Base-by-base conservation (phyloP, 2,113 vertebrate species). In the Bungarus multicinctus region DNA sequence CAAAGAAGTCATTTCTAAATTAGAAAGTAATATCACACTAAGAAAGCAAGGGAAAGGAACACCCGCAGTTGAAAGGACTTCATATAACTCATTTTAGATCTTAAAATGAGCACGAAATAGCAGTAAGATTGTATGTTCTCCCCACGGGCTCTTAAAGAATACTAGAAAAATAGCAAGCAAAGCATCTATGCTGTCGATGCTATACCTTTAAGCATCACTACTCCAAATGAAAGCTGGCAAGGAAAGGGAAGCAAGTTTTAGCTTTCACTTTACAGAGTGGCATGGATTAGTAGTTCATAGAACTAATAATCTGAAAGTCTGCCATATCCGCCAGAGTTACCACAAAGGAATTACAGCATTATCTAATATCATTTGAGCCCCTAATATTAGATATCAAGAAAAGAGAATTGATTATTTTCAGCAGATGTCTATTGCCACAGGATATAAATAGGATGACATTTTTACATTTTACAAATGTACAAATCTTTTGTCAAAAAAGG, bases 391-490 rank as follows among this genome's bases (percentile, higher is more conserved):
- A 89, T 0, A 53, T 6, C 87, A 7, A 14, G 94, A 92, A 94
- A 95, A 89, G 81, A 89, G 0, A 0, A 47, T 89, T 93, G 94
- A 90, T 90, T 95, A 93, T 55, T 94, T 92, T 90, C 88, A 47
- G 39, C 89, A 93, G 94, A 96, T 92, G 34, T n/a, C 50, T 55
- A 55, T 12, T 4, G 25, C 20, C 47, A 54, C 11, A 34, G 86
- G 11, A 43, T 96, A 87, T 52, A 7, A 1, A 3, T 74, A 90
- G 95, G 94, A 92, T 92, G 93, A 92, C 94, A 94, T 93, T 95
- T 94, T 60, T 95, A 96, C 6, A 92, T 43, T 53, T 94, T 96
- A 93, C 91, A 91, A 64, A 90, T 54, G 91, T 93, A 16, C 25
- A 92, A 64, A 11, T 91, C 91, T 91, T 90, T 88, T 92, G 10